Percentiles rank a stretch among this genome's conserved stretches.
Conservation (phyloP, 2,113 vertebrate genomes). For the Chionis minor region DNA sequence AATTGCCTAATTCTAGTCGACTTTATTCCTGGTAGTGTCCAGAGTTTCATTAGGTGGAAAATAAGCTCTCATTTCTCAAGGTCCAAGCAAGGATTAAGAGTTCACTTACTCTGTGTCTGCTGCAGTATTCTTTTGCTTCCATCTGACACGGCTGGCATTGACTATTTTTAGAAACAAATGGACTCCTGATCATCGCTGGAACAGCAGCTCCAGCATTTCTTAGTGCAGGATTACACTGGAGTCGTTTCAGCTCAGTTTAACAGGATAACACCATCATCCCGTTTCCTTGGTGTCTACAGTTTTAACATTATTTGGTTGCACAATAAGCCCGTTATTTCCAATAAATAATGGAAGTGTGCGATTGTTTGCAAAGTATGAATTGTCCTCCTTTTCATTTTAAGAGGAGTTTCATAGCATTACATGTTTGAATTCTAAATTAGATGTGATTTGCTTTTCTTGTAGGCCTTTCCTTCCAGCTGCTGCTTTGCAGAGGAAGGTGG, state of each 20-base stretch:
- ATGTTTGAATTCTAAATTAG: background rate
- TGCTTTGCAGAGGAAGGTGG: background rate
- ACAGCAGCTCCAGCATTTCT: background rate
- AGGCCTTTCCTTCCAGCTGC: background rate
- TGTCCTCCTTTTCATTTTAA: background rate
- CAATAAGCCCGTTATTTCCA: background rate
- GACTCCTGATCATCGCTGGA: background rate
- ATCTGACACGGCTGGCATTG: background rate
- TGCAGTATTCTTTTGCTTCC: background rate
- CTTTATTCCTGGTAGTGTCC: background rate
- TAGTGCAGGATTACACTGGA: background rate
- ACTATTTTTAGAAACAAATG: background rate
- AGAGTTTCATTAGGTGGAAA: slow-evolving; percentile 13
- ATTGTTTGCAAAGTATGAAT: background rate
- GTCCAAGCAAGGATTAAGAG: slow-evolving; percentile 8
- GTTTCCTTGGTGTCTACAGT: background rate
- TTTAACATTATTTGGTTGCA: rapidly evolving
- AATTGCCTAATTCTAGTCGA: background rate
- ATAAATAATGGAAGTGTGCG: background rate
- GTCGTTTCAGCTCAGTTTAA: background rate
- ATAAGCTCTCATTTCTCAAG: slow-evolving; percentile 37
- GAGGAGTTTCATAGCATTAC: background rate
- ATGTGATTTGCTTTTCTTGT: background rate
- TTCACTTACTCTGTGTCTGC: slow-evolving; percentile 20
- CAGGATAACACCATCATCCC: background rate